Evolutionary conservation across 2,888 invertebrate genomes (phyloP).

Genomic region (Macrostomum cliftonense): DNA sequence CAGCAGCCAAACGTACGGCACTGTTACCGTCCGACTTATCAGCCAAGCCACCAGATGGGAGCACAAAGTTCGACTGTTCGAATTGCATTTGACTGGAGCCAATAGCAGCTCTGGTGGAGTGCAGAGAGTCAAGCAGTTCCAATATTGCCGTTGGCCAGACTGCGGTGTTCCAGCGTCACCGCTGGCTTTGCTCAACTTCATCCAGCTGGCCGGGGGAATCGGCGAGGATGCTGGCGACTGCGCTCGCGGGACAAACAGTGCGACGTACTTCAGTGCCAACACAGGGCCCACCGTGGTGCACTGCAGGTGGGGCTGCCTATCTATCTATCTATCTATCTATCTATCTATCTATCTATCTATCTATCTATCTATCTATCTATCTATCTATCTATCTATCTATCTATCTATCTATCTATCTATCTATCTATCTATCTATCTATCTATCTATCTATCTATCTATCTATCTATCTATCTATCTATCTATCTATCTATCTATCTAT

Average conservation of each 20-base stretch:
- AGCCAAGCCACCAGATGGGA: too few species aligned
- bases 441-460: too few species aligned
- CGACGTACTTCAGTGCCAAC: slow-evolving; percentile 47
- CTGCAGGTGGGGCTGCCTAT: slow-evolving; percentile 62
- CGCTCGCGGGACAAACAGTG: too few species aligned
- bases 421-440: slow-evolving; percentile 16
- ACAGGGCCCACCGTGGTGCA: slow-evolving; percentile 81
- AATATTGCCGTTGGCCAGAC: slow-evolving; percentile 95
- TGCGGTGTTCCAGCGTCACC: slow-evolving; percentile 59
- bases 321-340: too few species aligned
- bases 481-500: too few species aligned
- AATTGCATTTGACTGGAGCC: not conserved
- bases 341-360: slow-evolving; percentile 11
- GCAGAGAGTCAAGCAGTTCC: slow-evolving; percentile 62
- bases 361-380: slow-evolving; percentile 11
- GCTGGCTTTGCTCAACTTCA: slow-evolving; percentile 73
- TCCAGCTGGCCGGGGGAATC: slow-evolving; percentile 51
- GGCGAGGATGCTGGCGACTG: too few species aligned
- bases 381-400: slow-evolving; percentile 11
- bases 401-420: too few species aligned
- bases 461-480: slow-evolving; percentile 12
- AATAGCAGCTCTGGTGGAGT: slow-evolving; percentile 27
- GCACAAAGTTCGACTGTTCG: too few species aligned
- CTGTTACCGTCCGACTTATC: slow-evolving; percentile 51
- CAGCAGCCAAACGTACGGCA: slow-evolving; percentile 56